These are phyloP conservation scores for Cheilosia urbana DNA, from an alignment of 2,888 invertebrate genomes.

Conservation along the genomic window DNA sequence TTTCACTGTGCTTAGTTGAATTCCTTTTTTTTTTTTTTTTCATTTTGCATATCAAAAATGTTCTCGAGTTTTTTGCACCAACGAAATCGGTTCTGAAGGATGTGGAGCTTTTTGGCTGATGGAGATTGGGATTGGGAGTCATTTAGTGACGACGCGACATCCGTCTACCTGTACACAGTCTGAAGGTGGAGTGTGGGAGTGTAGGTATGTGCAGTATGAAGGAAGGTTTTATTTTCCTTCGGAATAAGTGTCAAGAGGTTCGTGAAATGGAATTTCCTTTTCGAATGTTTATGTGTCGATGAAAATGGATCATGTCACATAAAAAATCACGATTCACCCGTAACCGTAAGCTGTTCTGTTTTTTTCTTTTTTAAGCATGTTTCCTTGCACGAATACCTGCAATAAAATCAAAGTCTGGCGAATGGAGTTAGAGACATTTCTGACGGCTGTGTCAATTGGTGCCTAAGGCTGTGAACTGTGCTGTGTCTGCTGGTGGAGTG, in stretches of 20 bases:
- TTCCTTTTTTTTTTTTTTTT: background rate
- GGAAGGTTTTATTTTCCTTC: conserved; percentile 24
- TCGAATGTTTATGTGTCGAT: conserved; percentile 68
- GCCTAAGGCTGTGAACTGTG: conserved; percentile 8
- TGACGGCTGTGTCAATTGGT: conserved; percentile 47
- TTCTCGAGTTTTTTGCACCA: conserved; percentile 16
- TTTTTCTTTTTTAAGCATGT: conserved; percentile 13
- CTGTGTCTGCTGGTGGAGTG: background rate
- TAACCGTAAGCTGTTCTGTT: conserved; percentile 22
- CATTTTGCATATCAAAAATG: conserved; percentile 66
- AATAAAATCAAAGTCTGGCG: conserved; percentile 56
- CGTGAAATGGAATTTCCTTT: conserved; percentile 72
- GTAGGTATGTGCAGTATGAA: background rate
- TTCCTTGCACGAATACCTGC: conserved; percentile 51
- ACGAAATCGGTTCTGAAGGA: conserved; percentile 13
- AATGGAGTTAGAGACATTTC: background rate
- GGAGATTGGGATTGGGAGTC: conserved; percentile 29
- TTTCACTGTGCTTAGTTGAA: conserved; percentile 52
- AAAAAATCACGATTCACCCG: conserved; percentile 57
- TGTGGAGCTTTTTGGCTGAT: conserved; percentile 17
- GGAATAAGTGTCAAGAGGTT: conserved; percentile 73
- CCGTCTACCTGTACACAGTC: background rate
- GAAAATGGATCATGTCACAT: conserved; percentile 70
- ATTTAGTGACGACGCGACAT: conserved; percentile 25
- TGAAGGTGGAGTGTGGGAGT: background rate